Conservation (phyloP, 2,888 invertebrate species). For the Chrysina gloriosa region DNA sequence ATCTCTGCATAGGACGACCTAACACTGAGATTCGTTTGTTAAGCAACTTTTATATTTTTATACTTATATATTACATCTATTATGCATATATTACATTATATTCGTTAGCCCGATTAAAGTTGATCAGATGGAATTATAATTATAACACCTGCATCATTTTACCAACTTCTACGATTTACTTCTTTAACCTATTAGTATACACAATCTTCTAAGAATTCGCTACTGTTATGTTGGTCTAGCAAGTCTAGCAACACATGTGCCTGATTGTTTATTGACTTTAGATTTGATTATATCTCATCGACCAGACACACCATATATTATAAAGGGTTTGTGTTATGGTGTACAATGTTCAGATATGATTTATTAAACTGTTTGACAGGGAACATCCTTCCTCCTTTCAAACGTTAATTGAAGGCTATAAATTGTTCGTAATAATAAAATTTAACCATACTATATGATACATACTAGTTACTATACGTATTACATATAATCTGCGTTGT, state of each 20-base stretch:
- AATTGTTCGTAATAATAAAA: neutral
- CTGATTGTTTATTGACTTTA: constrained; percentile 30
- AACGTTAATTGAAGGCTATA: neutral
- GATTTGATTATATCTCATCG: constrained; percentile 24
- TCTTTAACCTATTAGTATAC: neutral
- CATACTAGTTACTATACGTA: neutral
- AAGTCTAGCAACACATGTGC: constrained; percentile 18
- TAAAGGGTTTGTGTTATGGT: constrained; percentile 9
- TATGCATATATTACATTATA: too few species aligned
- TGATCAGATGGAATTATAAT: neutral
- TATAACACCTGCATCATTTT: neutral
- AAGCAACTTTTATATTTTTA: too few species aligned
- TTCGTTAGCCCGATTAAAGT: neutral
- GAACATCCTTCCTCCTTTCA: constrained; percentile 20
- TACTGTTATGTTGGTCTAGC: neutral
- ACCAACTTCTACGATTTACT: too few species aligned
- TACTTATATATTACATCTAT: too few species aligned
- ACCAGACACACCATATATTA: neutral
- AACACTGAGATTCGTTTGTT: too few species aligned
- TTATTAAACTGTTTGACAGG: constrained; percentile 16
- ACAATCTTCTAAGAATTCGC: constrained; percentile 15
- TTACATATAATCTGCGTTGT: neutral
- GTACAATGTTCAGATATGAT: neutral
- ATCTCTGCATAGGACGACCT: too few species aligned
- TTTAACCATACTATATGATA: neutral